Base-by-base conservation (phyloP, 1,140 invertebrate genomes). In the Steinernema feltiae region DNA sequence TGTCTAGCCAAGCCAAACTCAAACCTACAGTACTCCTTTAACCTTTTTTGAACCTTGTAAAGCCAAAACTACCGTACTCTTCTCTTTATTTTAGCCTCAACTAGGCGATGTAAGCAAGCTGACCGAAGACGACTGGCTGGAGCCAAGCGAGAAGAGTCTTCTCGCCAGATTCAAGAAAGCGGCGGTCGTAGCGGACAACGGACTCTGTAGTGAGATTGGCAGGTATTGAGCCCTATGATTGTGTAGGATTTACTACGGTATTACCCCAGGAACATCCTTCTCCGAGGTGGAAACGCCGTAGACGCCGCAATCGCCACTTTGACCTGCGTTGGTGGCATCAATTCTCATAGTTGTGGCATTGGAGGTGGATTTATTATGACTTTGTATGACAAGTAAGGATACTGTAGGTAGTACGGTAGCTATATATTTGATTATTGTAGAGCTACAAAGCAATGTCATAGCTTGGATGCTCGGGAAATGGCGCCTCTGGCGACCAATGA, bases 341-440 rank as follows among this genome's bases (percentile, higher is more conserved):
- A 93, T 82, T 88, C 91, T 78, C 92, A 95, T 80, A 93, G 92
- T 84, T 91, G 93, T 89, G 94, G 94, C 0, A 82, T 95, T 0
- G 94, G 94, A 0, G 94, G 94, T 70, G 94, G 93, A 0, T 91
- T 92, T 83, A 87, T 94, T 70, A 92, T 93, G 91, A 92, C 92
- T 0, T 89, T 93, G 48, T 95, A 93, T 83, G 86, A 89, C 48
- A 87, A 84, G 86, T 89, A 77, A 35, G 17, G 12, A 46, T 12
- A n/a, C n/a, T n/a, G n/a, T 24, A 12, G 17, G 0, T 74, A 46
- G 27, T 74, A 53, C 30, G 27, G 35, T 30, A 17, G 21, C 24
- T 31, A 21, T 46, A 48, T 31, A 63, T 32, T 27, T 76, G n/a
- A 32, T 1, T 48, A 63, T 31, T 76, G 17, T 78, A 82, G 81